Base-by-base conservation (phyloP, 2,888 invertebrate genomes). In the Arrhopalites spinosus region DNA sequence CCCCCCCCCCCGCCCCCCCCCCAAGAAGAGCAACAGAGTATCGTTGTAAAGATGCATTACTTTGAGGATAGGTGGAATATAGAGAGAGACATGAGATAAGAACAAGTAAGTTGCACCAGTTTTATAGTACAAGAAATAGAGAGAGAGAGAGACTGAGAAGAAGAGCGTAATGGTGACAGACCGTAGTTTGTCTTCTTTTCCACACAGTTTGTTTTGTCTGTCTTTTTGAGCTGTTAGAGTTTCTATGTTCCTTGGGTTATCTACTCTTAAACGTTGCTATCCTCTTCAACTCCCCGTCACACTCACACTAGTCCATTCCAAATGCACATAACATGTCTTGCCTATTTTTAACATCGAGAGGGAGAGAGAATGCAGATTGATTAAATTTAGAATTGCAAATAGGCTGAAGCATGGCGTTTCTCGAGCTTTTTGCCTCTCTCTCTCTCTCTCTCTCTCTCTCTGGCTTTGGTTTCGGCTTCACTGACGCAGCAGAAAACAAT, bases 371-470 rank as follows among this genome's bases (percentile, higher is more conserved):
- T 43, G 36, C 36, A 64, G 43, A 64, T 64, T 64, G 64, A 64
- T 64, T 64, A 64, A 64, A 64, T 64, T 64, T 64, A 64, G 64
- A 64, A 64, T 64, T 64, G 43, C 30, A 64, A 64, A 36, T 64
- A 64, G 30, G 11, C 25, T 25, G 23, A 25, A 20, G 23, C 11
- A 7, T 8, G 11, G 36, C 30, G 17, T 36, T 36, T 20, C 17
- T 5, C 15, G 53, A 8, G 23, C 17, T 5, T 20, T 53, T 20
- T 20, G 17, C 53, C 53, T 20, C n/a, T 5, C 59, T 23, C 27
- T 23, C 59, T 20, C 27, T 27, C 20, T 23, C 13, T 61, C 7
- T 11, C 25, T 27, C 20, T 61, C 23, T 23, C 7, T 25, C 13
- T 11, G 59, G 59, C 59, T 23, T 61, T 61, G 27, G 27, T 61